Conservation (phyloP, 2,797 vertebrate genomes). For the Sphenodon punctatus region DNA sequence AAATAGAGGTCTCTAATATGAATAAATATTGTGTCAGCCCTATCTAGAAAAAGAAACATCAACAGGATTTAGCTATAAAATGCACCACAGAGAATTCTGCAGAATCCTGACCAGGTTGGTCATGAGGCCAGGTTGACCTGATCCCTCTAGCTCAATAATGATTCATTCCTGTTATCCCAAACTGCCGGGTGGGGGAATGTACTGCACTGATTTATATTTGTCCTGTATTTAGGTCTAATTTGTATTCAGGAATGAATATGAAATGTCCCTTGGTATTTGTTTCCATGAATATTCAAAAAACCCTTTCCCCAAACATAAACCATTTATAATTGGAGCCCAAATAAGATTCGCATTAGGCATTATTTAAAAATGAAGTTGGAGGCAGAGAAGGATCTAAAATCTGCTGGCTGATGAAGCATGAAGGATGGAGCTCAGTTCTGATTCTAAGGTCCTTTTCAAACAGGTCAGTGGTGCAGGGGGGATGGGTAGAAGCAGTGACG, state of each 20-base stretch:
- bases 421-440: neutral
- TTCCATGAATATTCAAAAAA: constrained; percentile 8
- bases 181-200: neutral
- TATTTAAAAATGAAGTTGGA: neutral
- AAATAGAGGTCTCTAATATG: neutral
- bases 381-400: neutral
- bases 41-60: neutral
- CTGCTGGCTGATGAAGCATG: neutral
- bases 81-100: neutral
- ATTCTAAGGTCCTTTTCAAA: too few species aligned
- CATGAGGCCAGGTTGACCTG: neutral
- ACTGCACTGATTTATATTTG: neutral
- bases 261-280: neutral
- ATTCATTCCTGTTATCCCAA: neutral
- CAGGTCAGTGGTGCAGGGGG: too few species aligned
- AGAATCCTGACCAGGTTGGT: neutral
- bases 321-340: neutral
- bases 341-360: neutral
- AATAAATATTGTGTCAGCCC: neutral
- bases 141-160: neutral
- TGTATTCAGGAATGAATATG: neutral
- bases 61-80: neutral
- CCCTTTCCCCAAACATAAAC: neutral
- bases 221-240: neutral
- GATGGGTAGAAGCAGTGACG: too few species aligned